A percentile compares a stretch with the other conserved stretches of the same genome.
Conservation (phyloP, 2,113 vertebrate genomes). For the Osmerus eperlanus region DNA sequence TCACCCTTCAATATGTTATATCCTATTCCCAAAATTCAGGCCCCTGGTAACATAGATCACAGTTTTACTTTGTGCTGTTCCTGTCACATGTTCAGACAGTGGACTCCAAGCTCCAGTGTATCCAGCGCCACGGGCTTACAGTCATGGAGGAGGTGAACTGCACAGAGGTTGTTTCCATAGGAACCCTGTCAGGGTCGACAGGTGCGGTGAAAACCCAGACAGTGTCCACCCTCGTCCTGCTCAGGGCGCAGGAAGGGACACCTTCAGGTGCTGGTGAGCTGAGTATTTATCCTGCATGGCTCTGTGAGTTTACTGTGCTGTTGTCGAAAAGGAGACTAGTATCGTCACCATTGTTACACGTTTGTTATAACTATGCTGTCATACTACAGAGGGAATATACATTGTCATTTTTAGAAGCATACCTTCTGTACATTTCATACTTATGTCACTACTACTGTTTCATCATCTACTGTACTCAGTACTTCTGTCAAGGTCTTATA, state of each 20-base stretch:
- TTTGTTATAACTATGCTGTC: neutral
- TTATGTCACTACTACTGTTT: too few relatives aligned
- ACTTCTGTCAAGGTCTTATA: too few relatives aligned
- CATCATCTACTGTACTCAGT: too few relatives aligned
- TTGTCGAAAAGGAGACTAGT: neutral
- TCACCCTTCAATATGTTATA: neutral
- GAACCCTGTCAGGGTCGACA: conserved; percentile 40
- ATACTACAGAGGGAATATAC: neutral
- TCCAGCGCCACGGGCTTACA: conserved; percentile 53
- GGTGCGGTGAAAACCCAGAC: conserved; percentile 62
- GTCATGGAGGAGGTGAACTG: conserved; percentile 75
- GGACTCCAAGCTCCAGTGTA: conserved; percentile 62
- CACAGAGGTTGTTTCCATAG: conserved; percentile 63
- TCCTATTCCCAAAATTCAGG: neutral
- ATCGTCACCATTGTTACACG: too few relatives aligned
- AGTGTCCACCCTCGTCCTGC: conserved; percentile 59
- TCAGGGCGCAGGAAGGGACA: conserved; percentile 61
- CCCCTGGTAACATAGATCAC: neutral
- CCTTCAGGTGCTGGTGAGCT: conserved; percentile 53
- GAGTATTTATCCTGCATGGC: neutral
- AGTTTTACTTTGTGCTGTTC: neutral
- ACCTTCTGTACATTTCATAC: too few relatives aligned
- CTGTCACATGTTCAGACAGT: conserved; percentile 50
- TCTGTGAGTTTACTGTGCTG: neutral
- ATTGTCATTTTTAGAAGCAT: neutral